Percentiles rank a stretch among this genome's conserved stretches.
phyloP scores from a whole-genome alignment of 2,113 vertebrate species.

The Acanthochromis polyacanthus region DNA sequence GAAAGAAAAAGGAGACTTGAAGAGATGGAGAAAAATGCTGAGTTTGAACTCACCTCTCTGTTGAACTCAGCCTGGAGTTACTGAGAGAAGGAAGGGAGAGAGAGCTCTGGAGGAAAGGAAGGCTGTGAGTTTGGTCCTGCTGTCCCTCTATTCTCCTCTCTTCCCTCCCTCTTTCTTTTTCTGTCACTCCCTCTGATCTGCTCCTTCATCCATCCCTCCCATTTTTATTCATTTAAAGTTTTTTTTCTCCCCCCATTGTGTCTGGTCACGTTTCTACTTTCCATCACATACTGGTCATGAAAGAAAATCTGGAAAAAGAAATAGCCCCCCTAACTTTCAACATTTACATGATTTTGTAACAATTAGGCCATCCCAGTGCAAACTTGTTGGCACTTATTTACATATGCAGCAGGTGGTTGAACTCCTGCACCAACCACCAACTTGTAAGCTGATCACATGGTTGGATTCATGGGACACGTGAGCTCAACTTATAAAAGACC shows the following conservation, averaged over 20 bases:
- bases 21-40: neutral
- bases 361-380: neutral
- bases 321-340: neutral
- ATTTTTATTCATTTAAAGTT: constrained; percentile 55
- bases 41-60: constrained; percentile 77
- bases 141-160: constrained; percentile 77
- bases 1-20: neutral
- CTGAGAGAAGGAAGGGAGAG: constrained; percentile 66
- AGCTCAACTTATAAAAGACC: constrained; percentile 46
- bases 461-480: constrained; percentile 43
- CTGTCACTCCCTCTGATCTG: constrained; percentile 75
- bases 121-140: constrained; percentile 68
- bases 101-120: constrained; percentile 68
- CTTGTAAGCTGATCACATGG: constrained; percentile 39
- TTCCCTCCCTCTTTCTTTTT: constrained; percentile 75
- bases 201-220: constrained; percentile 72
- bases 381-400: constrained; percentile 12
- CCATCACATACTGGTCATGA: constrained; percentile 7
- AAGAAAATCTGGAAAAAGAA: constrained; percentile 14
- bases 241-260: neutral
- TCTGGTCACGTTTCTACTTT: constrained; percentile 32
- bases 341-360: neutral
- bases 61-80: constrained; percentile 66
- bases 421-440: constrained; percentile 8
- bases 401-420: constrained; percentile 15